Percentiles rank a stretch among this genome's conserved stretches.
Conservation (phyloP, 1,140 invertebrate species). For the Pentalonia nigronervosa region DNA sequence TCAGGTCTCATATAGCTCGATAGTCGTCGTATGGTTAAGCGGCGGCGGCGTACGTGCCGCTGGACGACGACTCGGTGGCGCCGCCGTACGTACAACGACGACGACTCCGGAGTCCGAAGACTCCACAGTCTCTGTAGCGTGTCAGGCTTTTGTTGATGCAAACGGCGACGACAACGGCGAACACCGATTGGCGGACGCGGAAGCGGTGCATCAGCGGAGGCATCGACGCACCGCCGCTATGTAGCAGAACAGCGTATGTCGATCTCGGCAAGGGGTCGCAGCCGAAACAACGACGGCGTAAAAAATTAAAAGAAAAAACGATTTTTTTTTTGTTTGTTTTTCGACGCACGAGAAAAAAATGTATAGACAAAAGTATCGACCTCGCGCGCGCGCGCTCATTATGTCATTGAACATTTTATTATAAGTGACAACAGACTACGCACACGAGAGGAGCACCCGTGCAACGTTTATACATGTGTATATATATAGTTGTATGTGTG, state of each 20-base stretch:
- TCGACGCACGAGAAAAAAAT: background rate
- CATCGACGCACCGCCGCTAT: background rate
- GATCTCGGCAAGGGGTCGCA: background rate
- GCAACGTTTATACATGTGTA: background rate
- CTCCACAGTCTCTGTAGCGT: background rate
- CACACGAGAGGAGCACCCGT: background rate
- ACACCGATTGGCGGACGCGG: background rate
- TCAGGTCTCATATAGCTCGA: slow-evolving; percentile 28
- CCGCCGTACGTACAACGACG: background rate
- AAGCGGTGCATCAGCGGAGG: background rate
- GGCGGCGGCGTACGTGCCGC: background rate
- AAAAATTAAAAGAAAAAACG: background rate
- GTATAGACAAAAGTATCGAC: background rate
- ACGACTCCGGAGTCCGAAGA: background rate
- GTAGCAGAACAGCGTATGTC: background rate
- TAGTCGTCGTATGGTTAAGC: background rate
- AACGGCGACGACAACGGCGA: background rate
- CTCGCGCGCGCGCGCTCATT: background rate
- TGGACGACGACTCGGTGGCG: background rate
- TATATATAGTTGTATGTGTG: background rate
- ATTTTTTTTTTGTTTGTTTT: background rate
- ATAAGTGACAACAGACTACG: background rate
- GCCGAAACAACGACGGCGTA: background rate
- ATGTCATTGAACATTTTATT: background rate
- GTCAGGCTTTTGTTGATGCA: background rate